These are phyloP conservation scores for Helogale parvula DNA, from an alignment of 2,113 vertebrate genomes.

Conservation along the genomic window DNA sequence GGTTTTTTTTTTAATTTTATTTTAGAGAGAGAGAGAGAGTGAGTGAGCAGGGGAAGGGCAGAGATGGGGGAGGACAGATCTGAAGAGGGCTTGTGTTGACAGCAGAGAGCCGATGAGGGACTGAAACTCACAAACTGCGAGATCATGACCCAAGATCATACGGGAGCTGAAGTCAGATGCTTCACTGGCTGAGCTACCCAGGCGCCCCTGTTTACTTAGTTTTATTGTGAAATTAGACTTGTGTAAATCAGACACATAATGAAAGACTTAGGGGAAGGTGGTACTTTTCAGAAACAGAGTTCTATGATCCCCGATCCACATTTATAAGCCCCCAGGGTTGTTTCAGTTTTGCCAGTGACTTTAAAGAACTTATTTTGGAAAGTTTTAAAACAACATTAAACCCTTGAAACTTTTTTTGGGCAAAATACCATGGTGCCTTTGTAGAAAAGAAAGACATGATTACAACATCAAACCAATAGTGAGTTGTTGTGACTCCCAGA, in stretches of 20 bases:
- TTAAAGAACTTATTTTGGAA: not conserved
- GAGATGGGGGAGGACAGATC: too few relatives aligned
- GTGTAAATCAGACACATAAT: not conserved
- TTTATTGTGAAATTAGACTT: not conserved
- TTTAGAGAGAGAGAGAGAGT: too few relatives aligned
- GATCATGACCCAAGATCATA: too few relatives aligned
- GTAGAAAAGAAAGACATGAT: not conserved
- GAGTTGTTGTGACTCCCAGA: not conserved
- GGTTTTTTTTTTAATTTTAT: too few relatives aligned
- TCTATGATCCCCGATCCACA: not conserved
- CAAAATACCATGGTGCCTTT: not conserved
- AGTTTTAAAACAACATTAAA: not conserved
- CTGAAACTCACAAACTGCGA: too few relatives aligned
- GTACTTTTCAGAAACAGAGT: not conserved
- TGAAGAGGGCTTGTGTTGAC: too few relatives aligned
- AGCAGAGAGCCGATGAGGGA: too few relatives aligned
- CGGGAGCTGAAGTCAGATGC: too few relatives aligned
- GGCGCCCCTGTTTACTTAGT: not conserved
- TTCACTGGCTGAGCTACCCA: too few relatives aligned
- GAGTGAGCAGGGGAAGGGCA: too few relatives aligned
- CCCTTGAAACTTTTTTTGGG: not conserved
- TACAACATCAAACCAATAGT: not conserved
- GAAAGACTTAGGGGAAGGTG: not conserved
- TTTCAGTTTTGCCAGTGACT: not conserved
- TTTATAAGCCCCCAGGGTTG: not conserved